Conservation (phyloP, 2,797 vertebrate genomes). For the Schizopygopsis malacanthus region DNA sequence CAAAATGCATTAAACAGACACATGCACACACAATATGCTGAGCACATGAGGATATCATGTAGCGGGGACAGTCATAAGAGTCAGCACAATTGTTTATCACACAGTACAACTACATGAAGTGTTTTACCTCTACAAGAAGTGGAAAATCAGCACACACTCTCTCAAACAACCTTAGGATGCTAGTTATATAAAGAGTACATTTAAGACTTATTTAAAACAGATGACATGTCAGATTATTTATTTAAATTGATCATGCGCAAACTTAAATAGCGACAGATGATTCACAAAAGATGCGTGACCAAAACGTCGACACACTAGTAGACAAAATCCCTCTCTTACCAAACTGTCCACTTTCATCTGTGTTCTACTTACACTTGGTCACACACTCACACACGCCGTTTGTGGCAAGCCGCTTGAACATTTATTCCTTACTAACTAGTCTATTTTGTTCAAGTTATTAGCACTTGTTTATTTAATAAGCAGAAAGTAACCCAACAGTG, state of each 20-base stretch:
- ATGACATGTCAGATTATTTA: slow-evolving; percentile 5
- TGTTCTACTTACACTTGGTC: slow-evolving; percentile 20
- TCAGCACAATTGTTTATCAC: slow-evolving; percentile 44
- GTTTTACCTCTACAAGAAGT: slow-evolving; percentile 8
- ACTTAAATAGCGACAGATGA: slow-evolving; percentile 16
- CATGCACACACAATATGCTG: slow-evolving; percentile 61
- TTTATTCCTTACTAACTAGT: not conserved
- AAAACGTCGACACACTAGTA: slow-evolving; percentile 59
- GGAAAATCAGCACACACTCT: slow-evolving; percentile 15
- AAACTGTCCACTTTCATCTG: slow-evolving; percentile 39
- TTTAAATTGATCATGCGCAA: not conserved
- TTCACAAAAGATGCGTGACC: slow-evolving; percentile 31
- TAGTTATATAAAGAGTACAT: not conserved
- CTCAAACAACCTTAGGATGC: not conserved
- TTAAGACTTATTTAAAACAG: slow-evolving; percentile 3
- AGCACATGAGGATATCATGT: slow-evolving; percentile 49
- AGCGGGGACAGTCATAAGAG: slow-evolving; percentile 23
- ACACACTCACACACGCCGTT: not conserved
- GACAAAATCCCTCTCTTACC: slow-evolving; percentile 48
- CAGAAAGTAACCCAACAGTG: not conserved
- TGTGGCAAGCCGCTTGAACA: not conserved
- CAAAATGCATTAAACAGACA: slow-evolving; percentile 45
- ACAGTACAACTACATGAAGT: slow-evolving; percentile 13
- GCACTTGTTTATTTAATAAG: not conserved
- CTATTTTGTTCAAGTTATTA: not conserved